Base-by-base conservation (phyloP, 2,113 vertebrate species). In the Daboia siamensis region DNA sequence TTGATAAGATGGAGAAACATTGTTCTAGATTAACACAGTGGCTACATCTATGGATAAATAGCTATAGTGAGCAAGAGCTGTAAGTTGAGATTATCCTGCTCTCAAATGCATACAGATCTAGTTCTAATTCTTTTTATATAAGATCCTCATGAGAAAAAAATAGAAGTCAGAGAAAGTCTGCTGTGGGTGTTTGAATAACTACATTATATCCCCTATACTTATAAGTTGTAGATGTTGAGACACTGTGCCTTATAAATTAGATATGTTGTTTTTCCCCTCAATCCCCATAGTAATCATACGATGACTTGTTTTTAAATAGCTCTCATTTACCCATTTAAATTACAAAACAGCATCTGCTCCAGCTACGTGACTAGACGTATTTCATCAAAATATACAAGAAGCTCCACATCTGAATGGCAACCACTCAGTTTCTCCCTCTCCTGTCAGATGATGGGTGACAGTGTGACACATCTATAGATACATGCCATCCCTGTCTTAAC, bases 301-400 rank as follows among this genome's bases (percentile, higher is more conserved):
- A 92, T 94, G 0, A 69, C 94, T 93, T 96, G 80, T 90, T 95
- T 90, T 94, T 96, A 87, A 95, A 96, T 88, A 87, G 88, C 69
- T 95, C 94, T 95, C 90, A 91, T 46, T 92, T 11, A 92, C 33
- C 90, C 89, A 94, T 94, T 92, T 96, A 95, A 96, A 95, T 95
- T 94, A 95, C 46, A 96, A 94, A 94, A 89, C 74, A 93, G 84
- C 94, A 94, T 96, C 95, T 90, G 94, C 93, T 95, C 93, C 90
- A 94, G 85, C 91, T 92, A 39, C 90, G 91, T 95, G 91, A 93
- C 89, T 94, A 13, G 55, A 93, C 52, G 59, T 90, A 94, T 94
- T 95, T 96, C 94, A 94, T 93, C 88, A 52, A 95, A 94, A 91
- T 95, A 94, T 46, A 86, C 74, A 86, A 17, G 44, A 39, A 39